Evolutionary conservation across 2,888 invertebrate genomes (phyloP), one percentile per base, ranked within the genome.

Genomic region (Spicauda simplicius): DNA sequence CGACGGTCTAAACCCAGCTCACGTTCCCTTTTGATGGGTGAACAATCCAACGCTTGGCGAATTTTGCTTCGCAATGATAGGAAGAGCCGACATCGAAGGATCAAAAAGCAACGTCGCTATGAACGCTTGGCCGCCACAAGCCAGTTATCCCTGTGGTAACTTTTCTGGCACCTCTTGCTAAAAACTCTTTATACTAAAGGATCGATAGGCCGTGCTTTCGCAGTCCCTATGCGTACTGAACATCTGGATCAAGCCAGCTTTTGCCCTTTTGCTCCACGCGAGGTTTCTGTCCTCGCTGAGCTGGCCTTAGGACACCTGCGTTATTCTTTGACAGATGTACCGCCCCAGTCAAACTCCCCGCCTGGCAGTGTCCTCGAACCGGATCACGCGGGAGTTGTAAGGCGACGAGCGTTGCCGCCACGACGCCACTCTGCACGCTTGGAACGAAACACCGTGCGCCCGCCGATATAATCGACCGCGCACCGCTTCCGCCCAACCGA

Each of bases 81-180:
- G 95, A 95, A 95, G 95, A 95, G 95, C 95, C 95, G 95, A 95
- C 94, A 95, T 95, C 95, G 95, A 96, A 94, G 93, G 94, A 95
- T 95, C 94, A 95, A 95, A 95, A 95, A 94, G 94, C 94, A 89
- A 94, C 94, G 94, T 95, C 94, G 94, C 94, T 95, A 94, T 88
- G 94, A 90, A 90, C 94, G 94, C 94, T 94, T 90, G 91, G 94
- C 93, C 91, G 94, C 94, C 94, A 94, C 94, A 94, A 94, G 93
- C 93, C 94, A 95, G 94, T 94, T 95, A 95, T 95, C 94, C 95
- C 95, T 94, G 94, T 95, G 94, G 95, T 94, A 95, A 95, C 95
- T 95, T 95, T 95, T 95, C 94, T 95, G 94, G 91, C 95, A 95
- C 94, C 94, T 95, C 94, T 94, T 91, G 94, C 94, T 94, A 87